Evolutionary conservation across 2,797 vertebrate genomes (phyloP).

Genomic region (Chloroceryle amazona): DNA sequence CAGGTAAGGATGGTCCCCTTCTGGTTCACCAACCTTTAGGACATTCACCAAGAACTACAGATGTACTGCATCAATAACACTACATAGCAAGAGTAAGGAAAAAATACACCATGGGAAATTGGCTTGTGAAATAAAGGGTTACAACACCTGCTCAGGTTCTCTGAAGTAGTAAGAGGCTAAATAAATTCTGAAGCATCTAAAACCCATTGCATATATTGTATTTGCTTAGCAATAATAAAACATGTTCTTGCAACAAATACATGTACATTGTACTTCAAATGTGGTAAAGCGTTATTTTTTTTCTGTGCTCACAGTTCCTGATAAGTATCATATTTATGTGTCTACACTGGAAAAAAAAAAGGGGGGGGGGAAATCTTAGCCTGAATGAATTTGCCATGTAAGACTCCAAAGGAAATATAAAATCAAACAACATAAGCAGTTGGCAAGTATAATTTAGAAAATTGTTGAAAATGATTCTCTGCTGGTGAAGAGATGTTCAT

Average conservation of each 20-base stretch:
- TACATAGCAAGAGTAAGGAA: slow-evolving; percentile 81
- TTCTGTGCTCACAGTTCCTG: slow-evolving; percentile 13
- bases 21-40: slow-evolving; percentile 73
- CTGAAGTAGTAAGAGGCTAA: slow-evolving; percentile 57
- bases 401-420: slow-evolving; percentile 64
- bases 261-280: slow-evolving; percentile 63
- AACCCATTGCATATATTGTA: slow-evolving; percentile 41
- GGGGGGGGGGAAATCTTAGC: neutral
- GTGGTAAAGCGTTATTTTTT: slow-evolving; percentile 3
- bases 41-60: slow-evolving; percentile 78
- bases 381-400: slow-evolving; percentile 40
- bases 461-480: slow-evolving; percentile 51
- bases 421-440: slow-evolving; percentile 73
- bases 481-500: slow-evolving; percentile 76
- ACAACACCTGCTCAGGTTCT: slow-evolving; percentile 51
- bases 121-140: slow-evolving; percentile 69
- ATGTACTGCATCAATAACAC: slow-evolving; percentile 83
- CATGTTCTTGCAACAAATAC: slow-evolving; percentile 66
- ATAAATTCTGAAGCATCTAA: slow-evolving; percentile 59
- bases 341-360: neutral
- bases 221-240: slow-evolving; percentile 66
- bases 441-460: slow-evolving; percentile 68
- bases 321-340: slow-evolving; percentile 46
- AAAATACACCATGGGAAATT: slow-evolving; percentile 64
- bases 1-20: slow-evolving; percentile 57